Evolutionary conservation across 2,113 vertebrate genomes (phyloP), one percentile per base, ranked within the genome.

Genomic region (Noctilio leporinus): DNA sequence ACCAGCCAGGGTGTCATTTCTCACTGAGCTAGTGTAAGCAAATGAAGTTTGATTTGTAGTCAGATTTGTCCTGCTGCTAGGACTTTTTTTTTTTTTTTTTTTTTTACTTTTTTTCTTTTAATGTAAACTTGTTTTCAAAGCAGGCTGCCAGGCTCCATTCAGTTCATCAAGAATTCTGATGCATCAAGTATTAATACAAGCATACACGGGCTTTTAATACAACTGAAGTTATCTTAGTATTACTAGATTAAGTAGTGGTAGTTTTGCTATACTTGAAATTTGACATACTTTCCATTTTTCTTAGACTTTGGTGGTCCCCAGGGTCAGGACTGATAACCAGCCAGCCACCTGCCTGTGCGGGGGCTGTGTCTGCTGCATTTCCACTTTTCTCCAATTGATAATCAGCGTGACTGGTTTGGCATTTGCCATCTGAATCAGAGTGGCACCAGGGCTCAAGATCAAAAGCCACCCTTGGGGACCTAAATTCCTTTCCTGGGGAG

Each of bases 51-150:
- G 47, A 73, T 76, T 96, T 92, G 72, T 80, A 86, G 80, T 92
- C 88, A 90, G 14, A 76, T 76, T 33, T 84, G n/a, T 83, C 7
- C 76, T 59, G 15, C 33, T 86, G n/a, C 59, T 84, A 19, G 40
- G n/a, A 85, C 49, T 28, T 45, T 7, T 73, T 75, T n/a, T 64
- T 89, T 77, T 72, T 70, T 82, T 45, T 84, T 67, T 89, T 45
- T 43, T 20, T 86, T 73, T 49, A 80, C 30, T 59, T 2, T 82
- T 77, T 95, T 77, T 59, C 2, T 82, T 77, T 95, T 77, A n/a
- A 62, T 73, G 35, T 93, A 62, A 89, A 92, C 53, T 89, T 91
- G 55, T 89, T 94, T 94, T 94, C 38, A 89, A 91, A 94, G 75
- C 55, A 88, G 43, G 35, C 70, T 82, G 22, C 49, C 77, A 59